Conservation (phyloP, 2,888 invertebrate genomes). For the Heteromyza rotundicornis region DNA sequence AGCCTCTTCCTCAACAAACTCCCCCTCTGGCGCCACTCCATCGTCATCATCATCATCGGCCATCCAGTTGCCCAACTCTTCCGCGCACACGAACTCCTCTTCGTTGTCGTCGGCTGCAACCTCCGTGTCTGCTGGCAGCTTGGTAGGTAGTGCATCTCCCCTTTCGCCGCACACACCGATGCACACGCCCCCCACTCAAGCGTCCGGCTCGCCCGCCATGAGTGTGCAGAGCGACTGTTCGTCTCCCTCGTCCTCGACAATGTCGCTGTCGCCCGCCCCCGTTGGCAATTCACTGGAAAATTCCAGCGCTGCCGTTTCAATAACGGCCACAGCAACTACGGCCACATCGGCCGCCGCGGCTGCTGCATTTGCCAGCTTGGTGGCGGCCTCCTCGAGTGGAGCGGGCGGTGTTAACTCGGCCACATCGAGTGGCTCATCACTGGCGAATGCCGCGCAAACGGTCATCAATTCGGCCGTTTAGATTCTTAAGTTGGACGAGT, state of each 20-base stretch:
- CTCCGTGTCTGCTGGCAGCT: background rate
- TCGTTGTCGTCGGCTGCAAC: background rate
- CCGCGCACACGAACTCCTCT: background rate
- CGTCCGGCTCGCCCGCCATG: conserved; percentile 50
- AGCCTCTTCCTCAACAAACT: conserved; percentile 21
- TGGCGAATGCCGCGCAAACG: conserved; percentile 43
- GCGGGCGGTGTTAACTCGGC: conserved; percentile 14
- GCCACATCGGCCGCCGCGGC: conserved; percentile 47
- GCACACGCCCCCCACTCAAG: conserved; percentile 32
- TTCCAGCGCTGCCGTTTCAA: conserved; percentile 6
- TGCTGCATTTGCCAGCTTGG: conserved; percentile 51
- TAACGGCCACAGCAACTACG: conserved; percentile 47
- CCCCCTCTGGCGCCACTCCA: conserved; percentile 25
- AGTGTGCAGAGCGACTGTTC: conserved; percentile 57
- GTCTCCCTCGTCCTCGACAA: conserved; percentile 54
- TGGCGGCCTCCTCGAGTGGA: conserved; percentile 27
- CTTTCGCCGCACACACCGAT: conserved; percentile 55
- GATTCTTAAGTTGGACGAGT: conserved; percentile 8
- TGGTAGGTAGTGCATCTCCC: conserved; percentile 34
- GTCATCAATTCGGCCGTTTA: conserved; percentile 60
- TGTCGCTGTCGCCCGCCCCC: conserved; percentile 56
- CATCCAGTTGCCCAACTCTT: background rate
- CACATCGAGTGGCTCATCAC: conserved; percentile 21
- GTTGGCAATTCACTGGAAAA: conserved; percentile 12
- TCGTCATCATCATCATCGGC: conserved; percentile 21